Base-by-base conservation (phyloP, 2,888 invertebrate genomes). In the Drosophila kanekoi region DNA sequence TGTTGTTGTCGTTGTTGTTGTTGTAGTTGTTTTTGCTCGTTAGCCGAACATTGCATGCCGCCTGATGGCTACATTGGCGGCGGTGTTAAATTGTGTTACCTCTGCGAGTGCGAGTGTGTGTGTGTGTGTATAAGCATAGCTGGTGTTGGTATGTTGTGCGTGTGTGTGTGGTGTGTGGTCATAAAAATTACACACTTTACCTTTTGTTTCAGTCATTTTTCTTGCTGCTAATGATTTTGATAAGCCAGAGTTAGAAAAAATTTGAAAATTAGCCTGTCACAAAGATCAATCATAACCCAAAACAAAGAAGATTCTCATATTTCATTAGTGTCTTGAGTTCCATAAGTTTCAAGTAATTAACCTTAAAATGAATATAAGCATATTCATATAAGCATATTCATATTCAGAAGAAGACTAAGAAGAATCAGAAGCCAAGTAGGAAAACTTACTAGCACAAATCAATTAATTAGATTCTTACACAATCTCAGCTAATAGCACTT, bases 61-160 rank as follows among this genome's bases (percentile, higher is more conserved):
- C 76, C 72, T 87, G 83, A 83, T 83, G 83, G 87, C 87, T 83
- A 83, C 83, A 87, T 87, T 83, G 83, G 77, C 81, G 82, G 82
- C 84, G 69, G 79, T 73, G 77, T 79, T 79, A 79, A 79, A 79
- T 79, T 79, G 79, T 75, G 77, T 75, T 75, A 72, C 78, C 75
- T 80, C 59, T 44, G 16, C n/a, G 16, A 18, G 18, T 52, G 18
- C 28, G 4, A n/a, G 3, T 16, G 8, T 16, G 6, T 32, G 8
- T 16, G 6, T 32, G 28, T 32, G 13, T 58, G 10, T 43, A 16
- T 35, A 13, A 52, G 18, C 33, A 28, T 28, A 28, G 6, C 3
- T 14, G 14, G 8, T 38, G 14, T 8, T 14, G 14, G 28, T 56
- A 6, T 43, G 28, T n/a, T 60, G 38, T 60, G n/a, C 65, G 9